A percentile compares a stretch with the other conserved stretches of the same genome.
Conservation (phyloP, 2,888 invertebrate genomes). For the Laspeyria flexula region DNA sequence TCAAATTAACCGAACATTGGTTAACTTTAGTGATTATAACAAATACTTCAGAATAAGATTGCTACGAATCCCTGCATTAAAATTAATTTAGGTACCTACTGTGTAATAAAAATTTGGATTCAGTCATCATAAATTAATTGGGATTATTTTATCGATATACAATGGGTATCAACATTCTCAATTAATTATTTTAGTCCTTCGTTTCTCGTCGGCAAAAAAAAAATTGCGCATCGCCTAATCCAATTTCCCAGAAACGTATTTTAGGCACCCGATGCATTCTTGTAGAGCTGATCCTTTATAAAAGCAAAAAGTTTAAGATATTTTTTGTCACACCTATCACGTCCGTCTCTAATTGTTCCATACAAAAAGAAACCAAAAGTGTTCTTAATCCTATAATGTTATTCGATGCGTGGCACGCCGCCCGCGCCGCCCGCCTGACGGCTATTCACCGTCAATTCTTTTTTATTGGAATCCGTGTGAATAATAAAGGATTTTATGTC, state of each 20-base stretch:
- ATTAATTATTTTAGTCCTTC: no score
- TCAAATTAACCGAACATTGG: no score
- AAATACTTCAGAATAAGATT: no score
- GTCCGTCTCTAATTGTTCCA: constrained; percentile 74
- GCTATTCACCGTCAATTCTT: constrained; percentile 50
- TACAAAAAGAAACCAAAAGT: constrained; percentile 71
- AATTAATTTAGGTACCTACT: no score
- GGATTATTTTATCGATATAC: no score
- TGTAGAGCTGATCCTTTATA: constrained; percentile 39
- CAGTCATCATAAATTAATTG: no score
- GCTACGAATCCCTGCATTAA: no score
- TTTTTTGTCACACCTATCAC: constrained; percentile 74
- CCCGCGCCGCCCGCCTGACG: constrained; percentile 23
- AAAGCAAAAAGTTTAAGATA: constrained; percentile 55
- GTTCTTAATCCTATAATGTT: constrained; percentile 74
- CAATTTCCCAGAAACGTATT: constrained; percentile 52
- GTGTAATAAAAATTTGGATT: no score
- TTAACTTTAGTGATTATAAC: no score
- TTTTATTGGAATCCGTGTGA: constrained; percentile 67
- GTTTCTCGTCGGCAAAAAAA: constrained; percentile 23
- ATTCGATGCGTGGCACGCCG: constrained; percentile 65
- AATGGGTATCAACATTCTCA: no score
- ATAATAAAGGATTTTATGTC: constrained; percentile 82
- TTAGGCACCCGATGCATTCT: constrained; percentile 28
- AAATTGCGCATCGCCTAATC: constrained; percentile 46